Evolutionary conservation across 2,888 invertebrate species (phyloP).

Genomic region (Bruchidius siliquastri): DNA sequence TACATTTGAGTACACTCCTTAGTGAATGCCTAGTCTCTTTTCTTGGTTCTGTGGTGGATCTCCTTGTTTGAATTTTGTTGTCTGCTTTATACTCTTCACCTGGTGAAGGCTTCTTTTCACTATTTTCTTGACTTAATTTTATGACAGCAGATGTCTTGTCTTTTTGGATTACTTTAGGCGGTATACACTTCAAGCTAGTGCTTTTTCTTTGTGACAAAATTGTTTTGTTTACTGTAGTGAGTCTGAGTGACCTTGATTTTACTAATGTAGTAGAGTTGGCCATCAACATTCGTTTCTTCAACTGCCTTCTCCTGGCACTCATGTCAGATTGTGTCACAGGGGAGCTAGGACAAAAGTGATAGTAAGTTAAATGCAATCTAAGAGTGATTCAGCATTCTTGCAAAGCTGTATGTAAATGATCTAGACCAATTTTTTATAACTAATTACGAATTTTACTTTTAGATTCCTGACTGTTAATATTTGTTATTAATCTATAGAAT

Average conservation of each 20-base stretch:
- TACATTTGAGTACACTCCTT: not conserved
- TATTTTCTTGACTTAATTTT: not conserved
- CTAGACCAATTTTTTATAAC: too few species aligned
- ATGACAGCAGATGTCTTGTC: not conserved
- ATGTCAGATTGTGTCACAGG: conserved; percentile 35
- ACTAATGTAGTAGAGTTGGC: conserved; percentile 27
- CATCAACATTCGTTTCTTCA: conserved; percentile 32
- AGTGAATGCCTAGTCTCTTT: conserved; percentile 17
- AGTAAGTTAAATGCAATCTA: too few species aligned
- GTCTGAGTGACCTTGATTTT: conserved; percentile 30
- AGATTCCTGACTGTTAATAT: too few species aligned
- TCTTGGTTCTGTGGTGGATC: conserved; percentile 14
- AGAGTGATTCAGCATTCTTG: too few species aligned
- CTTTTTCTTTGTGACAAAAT: conserved; percentile 25
- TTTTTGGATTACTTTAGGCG: not conserved
- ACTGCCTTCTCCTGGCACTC: conserved; percentile 26
- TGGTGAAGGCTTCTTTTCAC: not conserved
- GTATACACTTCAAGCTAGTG: not conserved
- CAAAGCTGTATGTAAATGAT: too few species aligned
- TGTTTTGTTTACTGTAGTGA: conserved; percentile 32
- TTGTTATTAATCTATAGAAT: too few species aligned
- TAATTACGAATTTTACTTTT: too few species aligned
- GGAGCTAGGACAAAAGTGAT: conserved; percentile 16
- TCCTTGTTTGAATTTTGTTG: conserved; percentile 14
- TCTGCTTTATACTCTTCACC: not conserved